These are phyloP conservation scores for Erebia palarica DNA, from an alignment of 2,888 invertebrate genomes.

Conservation along the genomic window DNA sequence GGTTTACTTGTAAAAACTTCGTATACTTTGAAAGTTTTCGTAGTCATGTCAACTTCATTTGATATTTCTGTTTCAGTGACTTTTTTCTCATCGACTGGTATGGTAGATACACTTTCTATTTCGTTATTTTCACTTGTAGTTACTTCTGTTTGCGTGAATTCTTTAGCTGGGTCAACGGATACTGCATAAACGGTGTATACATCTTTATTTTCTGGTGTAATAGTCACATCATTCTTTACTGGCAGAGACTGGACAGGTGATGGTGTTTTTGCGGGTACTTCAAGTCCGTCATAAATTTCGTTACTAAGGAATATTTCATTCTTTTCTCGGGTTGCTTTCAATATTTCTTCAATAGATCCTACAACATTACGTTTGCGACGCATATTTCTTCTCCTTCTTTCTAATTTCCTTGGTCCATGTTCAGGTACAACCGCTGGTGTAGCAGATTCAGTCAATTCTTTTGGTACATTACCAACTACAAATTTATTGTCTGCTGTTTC, in stretches of 20 bases:
- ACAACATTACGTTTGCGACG: conserved; percentile 59
- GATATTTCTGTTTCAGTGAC: conserved; percentile 53
- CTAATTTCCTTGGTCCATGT: conserved; percentile 83
- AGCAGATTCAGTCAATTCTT: conserved; percentile 78
- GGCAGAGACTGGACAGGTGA: conserved; percentile 45
- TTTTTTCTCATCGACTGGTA: conserved; percentile 57
- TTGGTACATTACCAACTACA: conserved; percentile 86
- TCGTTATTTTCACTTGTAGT: conserved; percentile 54
- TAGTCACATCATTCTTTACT: conserved; percentile 44
- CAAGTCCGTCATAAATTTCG: conserved; percentile 72
- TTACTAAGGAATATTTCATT: conserved; percentile 75
- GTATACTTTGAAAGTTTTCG: conserved; percentile 66
- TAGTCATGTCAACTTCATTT: conserved; percentile 62
- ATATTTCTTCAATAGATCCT: conserved; percentile 68
- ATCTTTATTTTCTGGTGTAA: conserved; percentile 51
- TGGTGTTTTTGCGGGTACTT: conserved; percentile 52
- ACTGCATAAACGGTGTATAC: conserved; percentile 58
- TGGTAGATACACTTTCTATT: conserved; percentile 71
- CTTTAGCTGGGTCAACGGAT: conserved; percentile 51
- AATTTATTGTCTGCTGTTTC: conserved; percentile 78
- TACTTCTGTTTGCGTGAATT: conserved; percentile 44
- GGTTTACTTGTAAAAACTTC: conserved; percentile 66
- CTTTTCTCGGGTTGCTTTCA: conserved; percentile 63
- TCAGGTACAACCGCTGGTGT: conserved; percentile 85
- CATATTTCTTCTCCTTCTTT: conserved; percentile 54